Conservation (phyloP, 1,140 invertebrate genomes). For the Teleogryllus occipitalis region DNA sequence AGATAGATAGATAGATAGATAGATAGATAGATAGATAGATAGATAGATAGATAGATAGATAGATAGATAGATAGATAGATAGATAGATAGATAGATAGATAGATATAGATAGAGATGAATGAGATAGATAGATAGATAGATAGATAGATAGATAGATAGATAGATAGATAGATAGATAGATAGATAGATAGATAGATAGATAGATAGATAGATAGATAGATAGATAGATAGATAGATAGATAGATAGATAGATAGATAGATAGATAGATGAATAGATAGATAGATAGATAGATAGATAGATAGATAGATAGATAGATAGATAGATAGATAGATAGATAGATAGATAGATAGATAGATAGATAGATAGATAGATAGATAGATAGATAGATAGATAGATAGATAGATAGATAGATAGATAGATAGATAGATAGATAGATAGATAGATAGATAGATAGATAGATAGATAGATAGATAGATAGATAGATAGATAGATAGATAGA, state of each 20-base stretch:
- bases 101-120: too few relatives aligned
- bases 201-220: slow-evolving; percentile 7
- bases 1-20: slow-evolving; percentile 7
- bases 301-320: slow-evolving; percentile 7
- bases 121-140: too few relatives aligned
- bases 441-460: slow-evolving; percentile 7
- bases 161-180: slow-evolving; percentile 7
- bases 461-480: slow-evolving; percentile 7
- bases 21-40: slow-evolving; percentile 7
- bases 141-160: slow-evolving; percentile 7
- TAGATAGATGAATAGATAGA: too few relatives aligned
- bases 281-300: slow-evolving; percentile 7
- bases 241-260: slow-evolving; percentile 7
- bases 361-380: slow-evolving; percentile 7
- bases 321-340: slow-evolving; percentile 7
- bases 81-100: too few relatives aligned
- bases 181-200: slow-evolving; percentile 7
- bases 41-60: slow-evolving; percentile 7
- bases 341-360: slow-evolving; percentile 7
- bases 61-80: slow-evolving; percentile 7
- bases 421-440: slow-evolving; percentile 7
- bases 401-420: slow-evolving; percentile 7
- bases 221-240: slow-evolving; percentile 7
- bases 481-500: slow-evolving; percentile 7
- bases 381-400: slow-evolving; percentile 7